Conservation (phyloP, 2,797 vertebrate genomes). For the Morus bassanus region DNA sequence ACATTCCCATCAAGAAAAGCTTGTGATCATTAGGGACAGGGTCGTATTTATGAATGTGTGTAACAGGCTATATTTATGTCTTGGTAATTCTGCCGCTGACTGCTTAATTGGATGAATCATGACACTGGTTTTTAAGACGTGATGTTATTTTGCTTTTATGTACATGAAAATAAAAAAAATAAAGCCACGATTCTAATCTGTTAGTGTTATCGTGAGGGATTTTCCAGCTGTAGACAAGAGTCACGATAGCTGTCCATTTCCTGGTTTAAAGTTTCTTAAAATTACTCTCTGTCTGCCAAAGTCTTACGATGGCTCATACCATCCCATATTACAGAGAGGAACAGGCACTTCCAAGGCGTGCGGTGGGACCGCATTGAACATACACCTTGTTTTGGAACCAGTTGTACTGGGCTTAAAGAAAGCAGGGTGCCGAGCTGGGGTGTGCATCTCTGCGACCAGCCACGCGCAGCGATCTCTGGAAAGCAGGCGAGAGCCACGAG, state of each 20-base stretch:
- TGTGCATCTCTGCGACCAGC: neutral
- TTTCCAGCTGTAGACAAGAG: neutral
- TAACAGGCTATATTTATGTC: neutral
- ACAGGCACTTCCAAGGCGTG: rapidly evolving
- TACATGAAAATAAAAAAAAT: neutral
- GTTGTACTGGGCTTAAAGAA: neutral
- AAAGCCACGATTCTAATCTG: neutral
- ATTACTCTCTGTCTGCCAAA: neutral
- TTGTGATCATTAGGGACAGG: neutral
- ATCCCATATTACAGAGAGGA: neutral
- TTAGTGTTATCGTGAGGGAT: neutral
- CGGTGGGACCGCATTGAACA: too few relatives aligned
- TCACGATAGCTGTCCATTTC: neutral
- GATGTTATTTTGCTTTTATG: neutral
- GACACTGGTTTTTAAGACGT: neutral
- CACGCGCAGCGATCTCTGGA: rapidly evolving
- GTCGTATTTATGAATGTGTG: neutral
- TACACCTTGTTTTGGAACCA: neutral
- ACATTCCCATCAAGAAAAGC: neutral
- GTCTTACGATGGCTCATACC: rapidly evolving
- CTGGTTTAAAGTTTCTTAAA: neutral
- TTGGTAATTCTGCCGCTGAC: neutral
- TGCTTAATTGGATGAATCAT: neutral
- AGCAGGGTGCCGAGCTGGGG: neutral
- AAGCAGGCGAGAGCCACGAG: rapidly evolving